phyloP scores from a whole-genome alignment of 2,888 invertebrate species.

The Byasa hedistus region DNA sequence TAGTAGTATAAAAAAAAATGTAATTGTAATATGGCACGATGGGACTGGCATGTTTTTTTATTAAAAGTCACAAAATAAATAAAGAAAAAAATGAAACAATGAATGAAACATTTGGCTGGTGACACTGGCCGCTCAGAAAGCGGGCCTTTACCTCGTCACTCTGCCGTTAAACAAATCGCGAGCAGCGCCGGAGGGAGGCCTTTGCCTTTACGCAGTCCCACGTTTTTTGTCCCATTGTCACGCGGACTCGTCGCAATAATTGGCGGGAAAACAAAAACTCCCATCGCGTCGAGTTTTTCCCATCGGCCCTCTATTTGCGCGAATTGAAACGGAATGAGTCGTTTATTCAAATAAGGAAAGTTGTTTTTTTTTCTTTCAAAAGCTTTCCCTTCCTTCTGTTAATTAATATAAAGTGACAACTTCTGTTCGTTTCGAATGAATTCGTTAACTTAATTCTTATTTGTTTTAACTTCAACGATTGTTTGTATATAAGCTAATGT shows the following conservation, averaged over 20 bases:
- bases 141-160: constrained; percentile 15
- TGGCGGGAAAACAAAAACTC: constrained; percentile 36
- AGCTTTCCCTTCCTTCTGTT: constrained; percentile 11
- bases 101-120: too few species aligned
- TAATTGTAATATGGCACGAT: too few species aligned
- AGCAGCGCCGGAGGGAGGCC: constrained; percentile 17
- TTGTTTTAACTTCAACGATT: neutral
- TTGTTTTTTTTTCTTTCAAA: constrained; percentile 22
- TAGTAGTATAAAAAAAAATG: too few species aligned
- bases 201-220: constrained; percentile 26
- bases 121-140: constrained; percentile 16
- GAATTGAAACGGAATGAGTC: constrained; percentile 26
- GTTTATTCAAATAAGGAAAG: constrained; percentile 27
- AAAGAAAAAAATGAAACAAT: too few species aligned
- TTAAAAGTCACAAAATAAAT: too few species aligned
- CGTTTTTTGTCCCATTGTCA: constrained; percentile 42
- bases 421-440: constrained; percentile 3
- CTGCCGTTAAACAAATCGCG: constrained; percentile 30
- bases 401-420: constrained; percentile 16
- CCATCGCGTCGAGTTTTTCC: constrained; percentile 35
- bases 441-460: constrained; percentile 11
- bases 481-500: too few species aligned
- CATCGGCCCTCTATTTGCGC: constrained; percentile 31
- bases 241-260: constrained; percentile 40
- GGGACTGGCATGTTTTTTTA: too few species aligned